Conservation (phyloP, 2,888 invertebrate genomes). For the Platerodrilus igneus region DNA sequence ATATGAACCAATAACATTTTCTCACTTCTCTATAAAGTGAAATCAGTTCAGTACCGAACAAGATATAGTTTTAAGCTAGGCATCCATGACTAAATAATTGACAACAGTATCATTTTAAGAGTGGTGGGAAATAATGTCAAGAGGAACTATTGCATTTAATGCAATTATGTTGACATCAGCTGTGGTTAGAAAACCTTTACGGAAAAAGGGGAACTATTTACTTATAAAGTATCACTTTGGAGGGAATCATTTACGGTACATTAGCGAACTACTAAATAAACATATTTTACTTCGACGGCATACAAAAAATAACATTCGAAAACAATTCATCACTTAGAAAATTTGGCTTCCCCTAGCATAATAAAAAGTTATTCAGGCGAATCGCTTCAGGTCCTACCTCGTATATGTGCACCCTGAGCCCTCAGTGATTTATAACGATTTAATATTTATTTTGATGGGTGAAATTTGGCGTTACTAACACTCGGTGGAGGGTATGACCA, state of each 20-base stretch:
- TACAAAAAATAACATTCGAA: conserved; percentile 36
- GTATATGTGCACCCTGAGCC: conserved; percentile 33
- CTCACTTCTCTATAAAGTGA: no score
- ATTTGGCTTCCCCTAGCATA: conserved; percentile 31
- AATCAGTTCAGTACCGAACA: no score
- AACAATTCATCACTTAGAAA: conserved; percentile 39
- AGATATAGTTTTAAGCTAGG: no score
- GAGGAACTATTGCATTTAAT: no score
- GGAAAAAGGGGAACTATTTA: conserved; percentile 11
- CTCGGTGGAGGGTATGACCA: conserved; percentile 43
- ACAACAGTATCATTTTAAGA: no score
- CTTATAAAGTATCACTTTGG: conserved; percentile 15
- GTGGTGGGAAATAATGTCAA: no score
- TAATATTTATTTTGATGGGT: conserved; percentile 53
- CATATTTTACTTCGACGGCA: conserved; percentile 40
- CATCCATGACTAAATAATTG: no score
- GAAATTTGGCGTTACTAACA: conserved; percentile 51
- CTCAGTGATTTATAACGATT: conserved; percentile 49
- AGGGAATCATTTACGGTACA: conserved; percentile 21
- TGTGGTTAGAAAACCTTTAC: no score
- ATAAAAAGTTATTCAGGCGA: conserved; percentile 36
- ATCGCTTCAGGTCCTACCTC: conserved; percentile 22
- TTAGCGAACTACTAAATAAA: conserved; percentile 35
- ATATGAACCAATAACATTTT: no score
- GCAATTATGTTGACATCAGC: conserved; percentile 15